Evolutionary conservation across 2,797 vertebrate genomes (phyloP), one percentile per base, ranked within the genome.

Genomic region (Trachops cirrhosus): DNA sequence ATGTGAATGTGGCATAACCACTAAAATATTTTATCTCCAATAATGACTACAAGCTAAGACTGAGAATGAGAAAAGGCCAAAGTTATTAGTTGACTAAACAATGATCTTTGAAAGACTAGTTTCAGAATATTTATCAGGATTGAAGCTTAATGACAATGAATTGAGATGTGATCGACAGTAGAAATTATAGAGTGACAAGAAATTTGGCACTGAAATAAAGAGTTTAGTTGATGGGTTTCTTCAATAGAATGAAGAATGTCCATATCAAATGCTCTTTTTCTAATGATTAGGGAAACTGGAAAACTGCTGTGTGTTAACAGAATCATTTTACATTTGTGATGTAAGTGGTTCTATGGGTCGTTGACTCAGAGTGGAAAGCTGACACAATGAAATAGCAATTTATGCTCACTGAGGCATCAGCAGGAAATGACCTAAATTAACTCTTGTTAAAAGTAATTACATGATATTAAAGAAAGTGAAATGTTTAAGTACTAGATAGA

Each of bases 381-480:
- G 91, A 97, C 75, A 87, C 86, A 95, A 93, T n/a, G 94, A 71
- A 95, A 96, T 46, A 95, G 79, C 79, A 97, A 94, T 92, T 95
- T 94, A 91, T 95, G 78, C 34, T 96, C 91, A 95, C 44, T 78
- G 95, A 94, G 39, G 91, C 93, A 85, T 95, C 71, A 93, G 71
- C 44, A 91, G 68, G 48, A 95, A 93, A 95, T 95, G 92, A 96
- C 91, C 54, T 95, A 96, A 96, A 96, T 96, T 92, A 94, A 22
- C 12, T 41, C 95, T 96, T 96, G 59, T 97, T 96, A 91, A 86
- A 96, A 95, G 86, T 95, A 94, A 96, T 96, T 94, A 89, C 44
- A 95, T 75, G 46, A 80, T 44, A 94, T 85, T 95, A 97, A 92
- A 92, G 46, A 95, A 94, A 94, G 46, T 82, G 39, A 93, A 95